Percentiles rank a stretch among this genome's conserved stretches.
Evolutionary conservation across 2,113 vertebrate species (phyloP).

Genomic region (Oceanites oceanicus): DNA sequence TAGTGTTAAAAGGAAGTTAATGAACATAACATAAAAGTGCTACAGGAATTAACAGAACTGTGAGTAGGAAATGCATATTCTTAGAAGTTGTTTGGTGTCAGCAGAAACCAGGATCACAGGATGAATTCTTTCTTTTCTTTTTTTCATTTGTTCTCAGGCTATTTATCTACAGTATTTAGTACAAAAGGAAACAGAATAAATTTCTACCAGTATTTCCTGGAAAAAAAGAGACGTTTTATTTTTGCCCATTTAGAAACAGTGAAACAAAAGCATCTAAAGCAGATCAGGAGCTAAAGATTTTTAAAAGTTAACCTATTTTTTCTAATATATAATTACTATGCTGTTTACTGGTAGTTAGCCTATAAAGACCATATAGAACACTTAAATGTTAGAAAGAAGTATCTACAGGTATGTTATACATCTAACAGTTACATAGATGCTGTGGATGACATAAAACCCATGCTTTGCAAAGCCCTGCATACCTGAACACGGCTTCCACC

Average conservation of each 20-base stretch:
- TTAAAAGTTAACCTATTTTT: not conserved
- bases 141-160: not conserved
- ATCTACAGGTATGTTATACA: not conserved
- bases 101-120: not conserved
- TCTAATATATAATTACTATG: not conserved
- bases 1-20: not conserved
- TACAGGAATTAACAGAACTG: constrained; percentile 27
- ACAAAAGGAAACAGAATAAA: not conserved
- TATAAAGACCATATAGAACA: not conserved
- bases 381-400: not conserved
- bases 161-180: not conserved
- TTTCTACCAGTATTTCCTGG: not conserved
- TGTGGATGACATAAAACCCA: not conserved
- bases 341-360: not conserved
- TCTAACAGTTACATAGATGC: not conserved
- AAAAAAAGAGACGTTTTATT: not conserved
- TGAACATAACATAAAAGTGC: not conserved
- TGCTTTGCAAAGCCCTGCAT: not conserved
- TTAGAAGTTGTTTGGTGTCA: constrained; percentile 5
- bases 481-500: not conserved
- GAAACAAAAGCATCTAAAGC: not conserved
- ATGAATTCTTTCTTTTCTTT: not conserved
- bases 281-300: not conserved
- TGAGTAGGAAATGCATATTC: not conserved
- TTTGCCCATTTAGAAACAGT: not conserved